A percentile compares a stretch with the other conserved stretches of the same genome.
Evolutionary conservation across 2,113 vertebrate species (phyloP).

Genomic region (Hipposideros armiger): DNA sequence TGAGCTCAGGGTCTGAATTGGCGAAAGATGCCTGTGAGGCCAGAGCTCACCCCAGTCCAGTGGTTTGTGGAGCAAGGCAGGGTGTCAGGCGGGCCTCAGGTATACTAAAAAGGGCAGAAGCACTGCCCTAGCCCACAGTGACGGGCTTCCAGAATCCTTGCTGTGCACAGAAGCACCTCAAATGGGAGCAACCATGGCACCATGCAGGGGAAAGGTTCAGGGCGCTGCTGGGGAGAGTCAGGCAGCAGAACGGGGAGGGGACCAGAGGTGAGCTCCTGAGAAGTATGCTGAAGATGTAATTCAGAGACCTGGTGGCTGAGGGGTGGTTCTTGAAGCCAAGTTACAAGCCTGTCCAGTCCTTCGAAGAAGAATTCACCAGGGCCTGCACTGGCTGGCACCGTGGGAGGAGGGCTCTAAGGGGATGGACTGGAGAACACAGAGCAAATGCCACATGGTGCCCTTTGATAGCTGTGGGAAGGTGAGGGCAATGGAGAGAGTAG

Average conservation of each 20-base stretch:
- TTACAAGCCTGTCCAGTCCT: background rate
- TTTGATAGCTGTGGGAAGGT: background rate
- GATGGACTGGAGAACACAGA: background rate
- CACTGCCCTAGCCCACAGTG: background rate
- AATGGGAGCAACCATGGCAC: too few species aligned
- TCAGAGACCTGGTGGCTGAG: background rate
- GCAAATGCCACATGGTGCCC: background rate
- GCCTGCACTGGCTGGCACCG: fast-evolving
- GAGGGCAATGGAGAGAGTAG: background rate
- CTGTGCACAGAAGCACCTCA: background rate
- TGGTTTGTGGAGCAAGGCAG: too few species aligned
- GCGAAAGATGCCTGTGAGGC: fast-evolving
- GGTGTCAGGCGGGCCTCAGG: background rate
- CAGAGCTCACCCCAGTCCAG: background rate
- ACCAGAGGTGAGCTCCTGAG: background rate
- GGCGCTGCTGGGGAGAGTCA: background rate
- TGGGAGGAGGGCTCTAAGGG: background rate
- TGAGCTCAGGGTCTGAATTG: background rate
- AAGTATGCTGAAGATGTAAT: background rate
- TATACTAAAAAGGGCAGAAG: background rate
- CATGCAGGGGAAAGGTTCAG: too few species aligned
- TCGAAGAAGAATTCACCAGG: background rate
- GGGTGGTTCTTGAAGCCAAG: background rate
- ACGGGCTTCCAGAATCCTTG: background rate
- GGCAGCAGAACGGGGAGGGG: too few species aligned